Conservation (phyloP, 1,140 invertebrate species). For the Zophobas atratus region DNA sequence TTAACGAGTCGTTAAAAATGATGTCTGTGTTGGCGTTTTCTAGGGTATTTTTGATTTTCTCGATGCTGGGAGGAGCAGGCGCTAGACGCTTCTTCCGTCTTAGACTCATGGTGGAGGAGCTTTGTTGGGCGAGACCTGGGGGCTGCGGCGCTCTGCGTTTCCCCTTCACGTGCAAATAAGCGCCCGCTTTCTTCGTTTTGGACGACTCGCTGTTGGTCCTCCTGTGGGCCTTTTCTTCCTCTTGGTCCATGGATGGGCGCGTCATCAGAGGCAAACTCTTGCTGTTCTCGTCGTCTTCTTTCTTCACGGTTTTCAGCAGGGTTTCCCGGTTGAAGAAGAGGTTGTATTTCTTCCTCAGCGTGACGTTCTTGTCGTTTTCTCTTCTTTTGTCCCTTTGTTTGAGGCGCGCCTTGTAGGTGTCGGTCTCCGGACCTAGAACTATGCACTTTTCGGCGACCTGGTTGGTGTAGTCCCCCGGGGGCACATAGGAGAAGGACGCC, state of each 20-base stretch:
- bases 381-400: conserved; percentile 73
- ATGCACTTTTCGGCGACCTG: conserved; percentile 67
- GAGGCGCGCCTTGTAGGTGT: conserved; percentile 75
- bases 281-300: conserved; percentile 67
- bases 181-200: conserved; percentile 68
- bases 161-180: conserved; percentile 78
- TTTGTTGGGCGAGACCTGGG: conserved; percentile 66
- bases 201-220: conserved; percentile 73
- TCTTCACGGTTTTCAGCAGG: conserved; percentile 58
- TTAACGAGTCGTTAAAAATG: conserved; percentile 69
- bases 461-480: conserved; percentile 71
- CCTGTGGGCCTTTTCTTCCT: conserved; percentile 65
- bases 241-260: conserved; percentile 59
- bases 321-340: conserved; percentile 71
- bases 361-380: conserved; percentile 73
- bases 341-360: conserved; percentile 76
- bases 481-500: conserved; percentile 79
- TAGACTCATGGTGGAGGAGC: conserved; percentile 63
- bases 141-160: conserved; percentile 82
- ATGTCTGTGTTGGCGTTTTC: conserved; percentile 58
- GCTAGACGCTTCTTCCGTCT: conserved; percentile 74
- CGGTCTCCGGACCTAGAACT: conserved; percentile 71
- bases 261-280: conserved; percentile 71
- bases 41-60: conserved; percentile 44
- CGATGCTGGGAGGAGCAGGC: conserved; percentile 71